Conservation (phyloP, 1,140 invertebrate species). For the Rhopalosiphum padi region DNA sequence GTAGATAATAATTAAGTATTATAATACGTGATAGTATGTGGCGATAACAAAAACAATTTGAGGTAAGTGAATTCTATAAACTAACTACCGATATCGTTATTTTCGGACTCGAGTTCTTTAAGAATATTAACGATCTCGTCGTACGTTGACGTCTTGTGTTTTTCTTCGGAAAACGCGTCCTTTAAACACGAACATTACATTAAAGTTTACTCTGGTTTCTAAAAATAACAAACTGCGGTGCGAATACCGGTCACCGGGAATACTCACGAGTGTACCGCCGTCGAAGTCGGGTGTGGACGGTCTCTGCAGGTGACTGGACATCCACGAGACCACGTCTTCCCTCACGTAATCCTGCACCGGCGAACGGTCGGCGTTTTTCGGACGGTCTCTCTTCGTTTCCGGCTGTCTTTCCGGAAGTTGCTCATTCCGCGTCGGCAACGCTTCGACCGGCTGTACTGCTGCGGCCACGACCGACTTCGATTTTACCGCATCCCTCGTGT, state of each 20-base stretch:
- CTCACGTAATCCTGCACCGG: neutral
- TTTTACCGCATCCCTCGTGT: neutral
- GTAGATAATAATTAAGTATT: neutral
- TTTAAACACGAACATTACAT: neutral
- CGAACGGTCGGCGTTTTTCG: neutral
- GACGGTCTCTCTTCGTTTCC: neutral
- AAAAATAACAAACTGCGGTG: neutral
- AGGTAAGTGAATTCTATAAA: neutral
- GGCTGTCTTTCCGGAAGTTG: neutral
- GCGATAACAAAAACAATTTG: conserved; percentile 12
- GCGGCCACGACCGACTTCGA: neutral
- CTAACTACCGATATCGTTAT: conserved; percentile 45
- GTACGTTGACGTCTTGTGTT: conserved; percentile 20
- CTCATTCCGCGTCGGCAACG: neutral
- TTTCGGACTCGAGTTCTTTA: conserved; percentile 52
- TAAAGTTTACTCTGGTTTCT: neutral
- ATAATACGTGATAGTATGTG: neutral
- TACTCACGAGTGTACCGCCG: neutral
- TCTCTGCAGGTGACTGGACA: conserved; percentile 39
- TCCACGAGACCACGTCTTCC: conserved; percentile 45
- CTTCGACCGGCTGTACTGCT: neutral
- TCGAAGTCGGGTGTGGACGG: neutral
- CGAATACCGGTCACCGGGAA: neutral
- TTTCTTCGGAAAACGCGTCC: neutral
- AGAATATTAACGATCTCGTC: conserved; percentile 47